Conservation (phyloP, 2,888 invertebrate species). For the Hirtodrosophila cameraria region DNA sequence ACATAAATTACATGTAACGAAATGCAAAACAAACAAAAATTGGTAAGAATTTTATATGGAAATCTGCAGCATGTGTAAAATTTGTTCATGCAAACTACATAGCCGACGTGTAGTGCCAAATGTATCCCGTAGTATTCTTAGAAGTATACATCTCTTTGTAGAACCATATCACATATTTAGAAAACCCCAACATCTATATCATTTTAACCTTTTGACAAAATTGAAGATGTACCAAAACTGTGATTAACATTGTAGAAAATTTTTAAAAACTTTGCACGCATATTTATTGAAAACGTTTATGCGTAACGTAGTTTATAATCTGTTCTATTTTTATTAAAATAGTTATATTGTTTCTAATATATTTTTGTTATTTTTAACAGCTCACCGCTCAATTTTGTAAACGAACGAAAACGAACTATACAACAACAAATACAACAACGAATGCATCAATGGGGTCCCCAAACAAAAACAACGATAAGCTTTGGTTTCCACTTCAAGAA, state of each 20-base stretch:
- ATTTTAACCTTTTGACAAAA: constrained; percentile 18
- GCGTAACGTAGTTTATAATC: constrained; percentile 10
- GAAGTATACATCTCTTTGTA: constrained; percentile 30
- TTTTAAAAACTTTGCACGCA: constrained; percentile 50
- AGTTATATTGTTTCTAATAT: constrained; percentile 5
- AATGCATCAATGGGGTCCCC: constrained; percentile 71
- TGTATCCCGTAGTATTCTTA: constrained; percentile 50
- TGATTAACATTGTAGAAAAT: constrained; percentile 52
- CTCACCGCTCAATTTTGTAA: constrained; percentile 80
- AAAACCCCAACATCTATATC: constrained; percentile 11
- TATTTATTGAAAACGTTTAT: neutral
- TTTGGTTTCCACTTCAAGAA: constrained; percentile 38
- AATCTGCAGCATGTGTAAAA: constrained; percentile 59
- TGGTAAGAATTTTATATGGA: constrained; percentile 66
- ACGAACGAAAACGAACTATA: constrained; percentile 69
- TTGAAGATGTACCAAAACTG: constrained; percentile 40
- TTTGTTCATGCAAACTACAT: constrained; percentile 61
- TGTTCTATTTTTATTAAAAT: constrained; percentile 23
- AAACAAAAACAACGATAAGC: constrained; percentile 49
- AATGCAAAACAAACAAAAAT: constrained; percentile 66
- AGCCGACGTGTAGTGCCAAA: constrained; percentile 60
- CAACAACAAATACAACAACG: constrained; percentile 53
- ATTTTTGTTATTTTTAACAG: constrained; percentile 38
- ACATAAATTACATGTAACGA: constrained; percentile 78
- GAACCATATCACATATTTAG: constrained; percentile 12